Conservation (phyloP, 2,888 invertebrate genomes). For the Pollenia amentaria region DNA sequence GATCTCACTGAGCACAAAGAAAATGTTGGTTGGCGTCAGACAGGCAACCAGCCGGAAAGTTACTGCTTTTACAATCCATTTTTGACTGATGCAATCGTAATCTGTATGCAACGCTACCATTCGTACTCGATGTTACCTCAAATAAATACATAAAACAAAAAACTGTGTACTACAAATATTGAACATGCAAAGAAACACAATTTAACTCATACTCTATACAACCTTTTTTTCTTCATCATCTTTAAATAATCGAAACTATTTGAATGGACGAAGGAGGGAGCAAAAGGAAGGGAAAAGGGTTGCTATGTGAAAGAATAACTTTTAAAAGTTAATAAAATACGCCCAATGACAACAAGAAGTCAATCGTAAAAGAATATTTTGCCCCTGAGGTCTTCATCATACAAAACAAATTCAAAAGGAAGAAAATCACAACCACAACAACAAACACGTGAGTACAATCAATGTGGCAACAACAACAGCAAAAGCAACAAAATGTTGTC, state of each 20-base stretch:
- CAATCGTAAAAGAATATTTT: constrained; percentile 79
- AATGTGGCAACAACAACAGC: background rate
- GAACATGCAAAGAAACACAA: constrained; percentile 28
- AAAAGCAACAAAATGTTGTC: constrained; percentile 14
- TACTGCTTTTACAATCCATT: constrained; percentile 55
- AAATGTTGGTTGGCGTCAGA: constrained; percentile 35
- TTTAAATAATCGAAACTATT: constrained; percentile 43
- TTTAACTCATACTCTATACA: constrained; percentile 9
- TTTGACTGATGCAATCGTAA: constrained; percentile 69
- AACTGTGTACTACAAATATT: constrained; percentile 41
- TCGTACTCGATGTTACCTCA: constrained; percentile 15
- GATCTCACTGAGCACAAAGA: background rate
- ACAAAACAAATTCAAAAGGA: constrained; percentile 21
- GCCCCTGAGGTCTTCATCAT: constrained; percentile 83
- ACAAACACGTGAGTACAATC: too few relatives aligned
- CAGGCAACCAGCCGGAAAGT: constrained; percentile 35
- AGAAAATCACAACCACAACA: background rate
- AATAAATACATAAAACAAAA: background rate
- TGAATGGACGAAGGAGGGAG: background rate
- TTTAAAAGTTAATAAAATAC: constrained; percentile 84
- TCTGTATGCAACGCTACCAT: constrained; percentile 49
- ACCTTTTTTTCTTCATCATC: constrained; percentile 5
- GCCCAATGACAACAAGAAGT: constrained; percentile 83
- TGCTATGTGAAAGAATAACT: constrained; percentile 66
- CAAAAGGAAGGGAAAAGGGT: background rate